Percentiles rank a stretch among this genome's conserved stretches.
Evolutionary conservation across 1,140 invertebrate species (phyloP).

Genomic region (Megalopta genalis): DNA sequence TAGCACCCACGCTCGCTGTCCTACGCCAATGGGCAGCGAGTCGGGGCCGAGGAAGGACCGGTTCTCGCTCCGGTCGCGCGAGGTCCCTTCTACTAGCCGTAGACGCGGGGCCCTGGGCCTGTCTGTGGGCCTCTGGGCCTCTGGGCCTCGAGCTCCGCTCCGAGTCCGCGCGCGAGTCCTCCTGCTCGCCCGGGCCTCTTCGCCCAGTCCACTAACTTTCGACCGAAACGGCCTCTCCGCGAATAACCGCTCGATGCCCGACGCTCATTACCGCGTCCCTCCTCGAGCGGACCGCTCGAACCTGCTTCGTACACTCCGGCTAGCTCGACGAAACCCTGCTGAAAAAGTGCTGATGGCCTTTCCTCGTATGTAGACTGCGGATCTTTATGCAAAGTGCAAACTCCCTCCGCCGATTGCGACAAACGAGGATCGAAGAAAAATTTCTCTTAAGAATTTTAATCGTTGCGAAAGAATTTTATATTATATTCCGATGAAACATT

Average conservation of each 20-base stretch:
- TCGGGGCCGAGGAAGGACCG: slow-evolving; percentile 58
- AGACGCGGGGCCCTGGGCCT: slow-evolving; percentile 36
- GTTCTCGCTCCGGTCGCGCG: slow-evolving; percentile 62
- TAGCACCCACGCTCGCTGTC: slow-evolving; percentile 56
- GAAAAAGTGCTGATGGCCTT: too few species aligned
- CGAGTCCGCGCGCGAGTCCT: slow-evolving; percentile 20
- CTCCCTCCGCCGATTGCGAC: too few species aligned
- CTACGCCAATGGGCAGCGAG: slow-evolving; percentile 61
- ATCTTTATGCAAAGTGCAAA: too few species aligned
- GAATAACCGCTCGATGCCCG: slow-evolving; percentile 42
- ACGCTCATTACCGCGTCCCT: slow-evolving; percentile 50
- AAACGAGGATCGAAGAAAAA: too few species aligned
- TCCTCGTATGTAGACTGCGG: too few species aligned
- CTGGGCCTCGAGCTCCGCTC: too few species aligned
- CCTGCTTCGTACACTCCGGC: not conserved
- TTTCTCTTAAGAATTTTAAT: too few species aligned
- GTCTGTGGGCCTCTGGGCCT: too few species aligned
- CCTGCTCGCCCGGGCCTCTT: slow-evolving; percentile 43
- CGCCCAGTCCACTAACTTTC: slow-evolving; percentile 40
- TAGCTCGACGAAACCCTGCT: too few species aligned
- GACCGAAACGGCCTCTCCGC: slow-evolving; percentile 28
- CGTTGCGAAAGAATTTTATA: too few species aligned
- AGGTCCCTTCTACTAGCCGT: slow-evolving; percentile 52
- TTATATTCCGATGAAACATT: too few species aligned
- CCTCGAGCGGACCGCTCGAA: slow-evolving; percentile 9